Evolutionary conservation across 2,113 vertebrate genomes (phyloP), one percentile per base, ranked within the genome.

Genomic region (Malurus alboscapulatus): DNA sequence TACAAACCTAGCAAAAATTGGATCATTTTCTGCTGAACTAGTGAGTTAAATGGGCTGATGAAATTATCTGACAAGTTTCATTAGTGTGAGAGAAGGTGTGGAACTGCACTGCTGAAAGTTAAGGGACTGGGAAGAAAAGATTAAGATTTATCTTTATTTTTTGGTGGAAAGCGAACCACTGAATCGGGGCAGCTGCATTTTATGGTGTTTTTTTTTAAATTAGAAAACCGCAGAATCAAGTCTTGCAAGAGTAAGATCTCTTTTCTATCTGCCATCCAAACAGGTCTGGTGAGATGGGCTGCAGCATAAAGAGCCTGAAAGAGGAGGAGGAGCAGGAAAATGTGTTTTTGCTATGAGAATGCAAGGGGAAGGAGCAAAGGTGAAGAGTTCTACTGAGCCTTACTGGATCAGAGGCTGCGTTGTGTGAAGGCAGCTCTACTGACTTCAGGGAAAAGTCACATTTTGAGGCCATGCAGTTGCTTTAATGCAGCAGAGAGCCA

Each of bases 41-140:
- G 75, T 58, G 67, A 80, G 63, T 87, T 93, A 90, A 82, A 69
- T 54, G 50, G 53, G 17, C 74, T 87, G 78, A 93, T 93, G 85
- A 87, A 95, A 89, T 92, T 63, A 89, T 61, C 82, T 91, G 85
- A 90, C 71, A 87, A 75, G 45, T 95, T 91, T 91, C 87, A 91
- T 93, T 93, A 85, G 17, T 34, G 19, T 74, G 71, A 91, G 32
- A 29, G 47, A 85, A 92, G 32, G 59, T 27, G 30, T 75, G 40
- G 25, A 89, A 68, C 44, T 53, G 30, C 40, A 15, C 27, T 79
- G 44, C 48, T 89, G 58, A 66, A 61, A 85, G 36, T 76, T 79
- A 61, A 65, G 29, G 50, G 34, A 34, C 36, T 42, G 50, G 8
- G 27, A 72, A 65, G 10, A 27, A 79, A 75, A 19, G 32, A 76